These are phyloP conservation scores for Agriopis marginaria DNA, from an alignment of 2,888 invertebrate genomes.

Conservation along the genomic window DNA sequence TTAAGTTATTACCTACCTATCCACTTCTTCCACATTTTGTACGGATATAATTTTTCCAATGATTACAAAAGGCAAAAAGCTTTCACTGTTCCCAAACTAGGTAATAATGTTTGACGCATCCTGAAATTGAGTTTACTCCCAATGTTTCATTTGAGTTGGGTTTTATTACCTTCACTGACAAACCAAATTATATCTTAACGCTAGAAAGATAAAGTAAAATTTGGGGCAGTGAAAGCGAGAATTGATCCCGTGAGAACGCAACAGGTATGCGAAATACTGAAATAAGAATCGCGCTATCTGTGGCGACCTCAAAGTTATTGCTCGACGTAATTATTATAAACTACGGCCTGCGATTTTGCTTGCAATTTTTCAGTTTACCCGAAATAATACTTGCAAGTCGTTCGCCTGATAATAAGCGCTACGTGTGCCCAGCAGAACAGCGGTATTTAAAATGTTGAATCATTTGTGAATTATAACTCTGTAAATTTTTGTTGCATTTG, in stretches of 20 bases:
- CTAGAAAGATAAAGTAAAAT: conserved; percentile 15
- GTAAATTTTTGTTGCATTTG: too few relatives aligned
- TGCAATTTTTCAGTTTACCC: too few relatives aligned
- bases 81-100: conserved; percentile 47
- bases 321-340: conserved; percentile 7
- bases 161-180: conserved; percentile 41
- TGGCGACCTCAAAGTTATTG: conserved; percentile 38
- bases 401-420: too few relatives aligned
- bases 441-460: too few relatives aligned
- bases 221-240: conserved; percentile 26
- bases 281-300: conserved; percentile 48
- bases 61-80: conserved; percentile 32
- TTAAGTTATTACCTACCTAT: too few relatives aligned
- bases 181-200: conserved; percentile 39
- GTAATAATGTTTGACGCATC: conserved; percentile 63
- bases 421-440: too few relatives aligned
- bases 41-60: conserved; percentile 4
- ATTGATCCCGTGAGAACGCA: conserved; percentile 43
- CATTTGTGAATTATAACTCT: too few relatives aligned
- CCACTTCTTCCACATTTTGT: not conserved
- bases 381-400: too few relatives aligned
- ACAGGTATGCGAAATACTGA: conserved; percentile 53
- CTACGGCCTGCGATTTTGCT: not conserved
- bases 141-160: conserved; percentile 55
- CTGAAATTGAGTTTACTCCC: conserved; percentile 63